Evolutionary conservation across 2,888 invertebrate species (phyloP).

Genomic region (Hemicrepidius hirtus): DNA sequence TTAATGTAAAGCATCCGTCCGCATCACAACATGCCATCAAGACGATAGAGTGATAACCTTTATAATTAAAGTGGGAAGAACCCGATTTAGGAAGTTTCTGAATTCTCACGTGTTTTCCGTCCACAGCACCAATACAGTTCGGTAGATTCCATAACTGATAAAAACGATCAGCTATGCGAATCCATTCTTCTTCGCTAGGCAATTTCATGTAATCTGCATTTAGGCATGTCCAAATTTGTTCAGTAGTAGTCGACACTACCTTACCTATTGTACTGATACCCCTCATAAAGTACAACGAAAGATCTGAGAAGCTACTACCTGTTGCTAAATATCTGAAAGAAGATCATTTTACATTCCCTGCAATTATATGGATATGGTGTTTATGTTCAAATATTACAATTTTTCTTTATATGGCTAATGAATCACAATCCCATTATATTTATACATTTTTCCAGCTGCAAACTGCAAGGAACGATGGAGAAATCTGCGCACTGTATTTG

Average conservation of each 20-base stretch:
- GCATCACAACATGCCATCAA: constrained; percentile 59
- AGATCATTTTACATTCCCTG: background rate
- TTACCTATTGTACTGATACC: constrained; percentile 53
- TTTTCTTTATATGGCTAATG: no score
- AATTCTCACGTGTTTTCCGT: constrained; percentile 60
- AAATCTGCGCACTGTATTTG: constrained; percentile 52
- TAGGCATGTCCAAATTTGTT: constrained; percentile 53
- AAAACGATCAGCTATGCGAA: constrained; percentile 58
- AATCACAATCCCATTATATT: background rate
- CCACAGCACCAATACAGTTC: constrained; percentile 58
- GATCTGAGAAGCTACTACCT: constrained; percentile 52
- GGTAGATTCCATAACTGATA: constrained; percentile 48
- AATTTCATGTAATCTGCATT: constrained; percentile 39
- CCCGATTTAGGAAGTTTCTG: constrained; percentile 57
- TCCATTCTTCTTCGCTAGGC: constrained; percentile 55
- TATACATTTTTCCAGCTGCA: constrained; percentile 43
- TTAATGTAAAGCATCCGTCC: constrained; percentile 56
- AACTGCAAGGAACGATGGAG: constrained; percentile 52
- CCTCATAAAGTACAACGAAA: constrained; percentile 55
- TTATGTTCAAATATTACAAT: no score
- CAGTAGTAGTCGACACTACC: constrained; percentile 54
- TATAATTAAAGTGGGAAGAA: constrained; percentile 58
- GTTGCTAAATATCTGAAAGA: constrained; percentile 56
- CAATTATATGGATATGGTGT: background rate
- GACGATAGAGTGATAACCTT: constrained; percentile 59